Conservation (phyloP, 2,797 vertebrate genomes). For the Malacoctenus gilli region DNA sequence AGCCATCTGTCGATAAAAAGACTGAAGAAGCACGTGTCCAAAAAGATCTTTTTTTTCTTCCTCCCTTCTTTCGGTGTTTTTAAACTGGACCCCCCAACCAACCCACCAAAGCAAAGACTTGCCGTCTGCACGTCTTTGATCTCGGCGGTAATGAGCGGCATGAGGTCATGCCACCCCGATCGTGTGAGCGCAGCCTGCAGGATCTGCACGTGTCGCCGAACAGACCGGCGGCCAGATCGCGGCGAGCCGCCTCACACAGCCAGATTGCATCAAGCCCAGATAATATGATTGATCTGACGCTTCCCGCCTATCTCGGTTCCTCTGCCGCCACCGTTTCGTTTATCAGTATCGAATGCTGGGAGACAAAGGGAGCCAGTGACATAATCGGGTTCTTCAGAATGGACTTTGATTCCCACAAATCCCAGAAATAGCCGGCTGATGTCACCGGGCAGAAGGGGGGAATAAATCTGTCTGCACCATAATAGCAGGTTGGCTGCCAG, state of each 20-base stretch:
- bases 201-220: too few relatives aligned
- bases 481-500: constrained; percentile 39
- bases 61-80: too few relatives aligned
- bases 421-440: constrained; percentile 73
- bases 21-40: too few relatives aligned
- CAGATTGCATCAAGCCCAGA: constrained; percentile 60
- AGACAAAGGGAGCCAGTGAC: constrained; percentile 66
- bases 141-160: too few relatives aligned
- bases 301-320: constrained; percentile 38
- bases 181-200: constrained; percentile 10
- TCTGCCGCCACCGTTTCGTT: constrained; percentile 55
- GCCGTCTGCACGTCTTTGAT: constrained; percentile 1
- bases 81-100: too few relatives aligned
- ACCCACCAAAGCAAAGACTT: too few relatives aligned
- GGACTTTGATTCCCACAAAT: constrained; percentile 72
- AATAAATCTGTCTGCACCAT: constrained; percentile 65
- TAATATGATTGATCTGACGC: constrained; percentile 59
- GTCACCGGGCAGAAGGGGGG: constrained; percentile 62
- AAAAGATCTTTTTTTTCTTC: too few relatives aligned
- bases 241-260: constrained; percentile 34
- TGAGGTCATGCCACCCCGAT: constrained; percentile 34
- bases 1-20: too few relatives aligned
- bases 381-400: constrained; percentile 68
- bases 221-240: constrained; percentile 24
- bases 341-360: constrained; percentile 71